Evolutionary conservation across 1,140 invertebrate species (phyloP).

Genomic region (Penaeus japonicus): DNA sequence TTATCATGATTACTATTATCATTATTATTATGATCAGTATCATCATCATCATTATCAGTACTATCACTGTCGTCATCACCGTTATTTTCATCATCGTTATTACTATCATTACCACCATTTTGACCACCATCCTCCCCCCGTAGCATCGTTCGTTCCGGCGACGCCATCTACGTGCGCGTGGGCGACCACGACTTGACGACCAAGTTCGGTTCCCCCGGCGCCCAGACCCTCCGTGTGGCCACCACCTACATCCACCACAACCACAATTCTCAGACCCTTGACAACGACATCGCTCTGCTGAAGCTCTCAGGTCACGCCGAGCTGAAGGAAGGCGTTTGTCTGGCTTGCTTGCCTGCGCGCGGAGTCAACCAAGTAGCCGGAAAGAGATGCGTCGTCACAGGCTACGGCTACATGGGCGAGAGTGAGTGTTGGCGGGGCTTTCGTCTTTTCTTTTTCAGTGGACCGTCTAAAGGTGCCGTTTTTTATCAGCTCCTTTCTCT

Average conservation of each 20-base stretch:
- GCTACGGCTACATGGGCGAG: slow-evolving; percentile 94
- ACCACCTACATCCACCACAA: slow-evolving; percentile 96
- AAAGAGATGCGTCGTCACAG: slow-evolving; percentile 89
- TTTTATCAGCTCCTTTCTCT: too few relatives aligned
- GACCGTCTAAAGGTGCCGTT: too few relatives aligned
- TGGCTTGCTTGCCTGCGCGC: slow-evolving; percentile 87
- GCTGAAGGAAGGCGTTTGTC: slow-evolving; percentile 80
- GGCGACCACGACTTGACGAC: slow-evolving; percentile 91
- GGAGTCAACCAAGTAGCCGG: slow-evolving; percentile 85
- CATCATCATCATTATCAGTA: too few relatives aligned
- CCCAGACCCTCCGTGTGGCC: slow-evolving; percentile 85
- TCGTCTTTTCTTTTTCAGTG: neutral
- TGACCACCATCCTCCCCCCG: slow-evolving; percentile 60
- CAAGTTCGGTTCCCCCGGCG: slow-evolving; percentile 63
- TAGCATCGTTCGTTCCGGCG: slow-evolving; percentile 89
- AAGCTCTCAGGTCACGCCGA: slow-evolving; percentile 91
- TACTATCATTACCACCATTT: neutral
- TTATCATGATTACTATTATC: too few relatives aligned
- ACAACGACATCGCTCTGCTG: slow-evolving; percentile 93
- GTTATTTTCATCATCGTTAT: too few relatives aligned
- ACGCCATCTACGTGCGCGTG: slow-evolving; percentile 89
- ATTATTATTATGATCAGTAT: too few relatives aligned
- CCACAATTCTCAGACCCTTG: slow-evolving; percentile 93
- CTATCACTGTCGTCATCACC: too few relatives aligned
- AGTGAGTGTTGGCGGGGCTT: slow-evolving; percentile 68